phyloP scores from a whole-genome alignment of 2,888 invertebrate genomes.

The Eudemis profundana region DNA sequence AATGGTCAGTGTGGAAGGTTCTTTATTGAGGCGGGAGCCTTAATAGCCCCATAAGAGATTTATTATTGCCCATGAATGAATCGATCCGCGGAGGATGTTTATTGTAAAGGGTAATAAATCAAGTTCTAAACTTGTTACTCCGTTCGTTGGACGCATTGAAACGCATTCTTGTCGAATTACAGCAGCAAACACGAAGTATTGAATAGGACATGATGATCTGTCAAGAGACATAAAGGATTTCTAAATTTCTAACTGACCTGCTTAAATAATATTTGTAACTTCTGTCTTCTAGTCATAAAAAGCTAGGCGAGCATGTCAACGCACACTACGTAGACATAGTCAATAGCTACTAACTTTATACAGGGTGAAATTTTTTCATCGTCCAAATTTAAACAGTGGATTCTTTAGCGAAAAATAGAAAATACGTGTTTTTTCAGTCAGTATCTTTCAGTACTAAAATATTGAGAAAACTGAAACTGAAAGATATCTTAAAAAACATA shows the following conservation, averaged over 20 bases:
- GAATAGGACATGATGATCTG: slow-evolving; percentile 37
- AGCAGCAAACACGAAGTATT: slow-evolving; percentile 42
- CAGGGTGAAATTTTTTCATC: no score
- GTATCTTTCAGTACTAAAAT: no score
- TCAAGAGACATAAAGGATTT: not conserved
- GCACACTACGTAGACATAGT: no score
- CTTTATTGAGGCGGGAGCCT: slow-evolving; percentile 46
- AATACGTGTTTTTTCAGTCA: no score
- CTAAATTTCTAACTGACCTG: not conserved
- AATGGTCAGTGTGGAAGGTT: slow-evolving; percentile 33
- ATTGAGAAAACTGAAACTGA: no score
- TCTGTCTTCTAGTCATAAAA: no score
- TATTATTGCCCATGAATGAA: slow-evolving; percentile 55
- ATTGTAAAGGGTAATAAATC: slow-evolving; percentile 55
- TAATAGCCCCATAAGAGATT: slow-evolving; percentile 57
- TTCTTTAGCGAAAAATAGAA: no score
- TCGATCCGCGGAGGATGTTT: slow-evolving; percentile 50
- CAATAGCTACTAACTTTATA: no score
- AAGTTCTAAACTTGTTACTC: slow-evolving; percentile 52
- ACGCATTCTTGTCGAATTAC: slow-evolving; percentile 45
- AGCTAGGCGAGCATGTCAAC: no score
- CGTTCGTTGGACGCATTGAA: slow-evolving; percentile 50
- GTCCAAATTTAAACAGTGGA: no score
- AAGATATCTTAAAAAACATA: no score
- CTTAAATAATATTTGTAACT: no score